phyloP scores from a whole-genome alignment of 2,888 invertebrate species.

The Lordiphosa andalusiaca region DNA sequence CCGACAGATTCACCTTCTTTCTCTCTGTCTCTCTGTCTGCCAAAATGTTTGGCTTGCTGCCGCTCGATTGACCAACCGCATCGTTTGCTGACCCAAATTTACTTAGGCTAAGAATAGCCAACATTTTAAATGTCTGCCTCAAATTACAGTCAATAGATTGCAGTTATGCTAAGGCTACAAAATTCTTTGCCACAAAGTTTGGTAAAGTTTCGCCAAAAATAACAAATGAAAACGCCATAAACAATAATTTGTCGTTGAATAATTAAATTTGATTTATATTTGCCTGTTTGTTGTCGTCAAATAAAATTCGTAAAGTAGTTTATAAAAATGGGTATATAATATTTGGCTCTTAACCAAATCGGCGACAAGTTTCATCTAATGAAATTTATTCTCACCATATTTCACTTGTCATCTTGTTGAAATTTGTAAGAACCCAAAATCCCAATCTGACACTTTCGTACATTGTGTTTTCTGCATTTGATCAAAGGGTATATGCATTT shows the following conservation, averaged over 20 bases:
- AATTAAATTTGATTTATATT: constrained; percentile 55
- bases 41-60: constrained; percentile 43
- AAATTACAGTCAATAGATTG: constrained; percentile 32
- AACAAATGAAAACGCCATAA: neutral
- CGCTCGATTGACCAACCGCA: constrained; percentile 36
- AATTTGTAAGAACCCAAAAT: constrained; percentile 8
- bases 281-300: constrained; percentile 48
- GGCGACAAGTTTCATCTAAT: constrained; percentile 39
- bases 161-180: neutral
- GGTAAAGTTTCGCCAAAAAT: neutral
- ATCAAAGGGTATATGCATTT: too few relatives aligned
- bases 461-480: too few relatives aligned
- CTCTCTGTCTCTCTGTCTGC: constrained; percentile 22
- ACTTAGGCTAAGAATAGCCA: constrained; percentile 56
- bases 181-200: neutral
- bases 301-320: constrained; percentile 40
- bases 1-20: constrained; percentile 14
- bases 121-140: constrained; percentile 28
- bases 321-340: constrained; percentile 48
- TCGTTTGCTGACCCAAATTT: constrained; percentile 64
- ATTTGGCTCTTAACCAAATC: constrained; percentile 55
- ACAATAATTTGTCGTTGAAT: constrained; percentile 18
- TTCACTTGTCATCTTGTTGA: constrained; percentile 32
- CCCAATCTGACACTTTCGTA: too few relatives aligned
- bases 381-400: constrained; percentile 44